Base-by-base conservation (phyloP, 2,888 invertebrate genomes). In the Beris morrisii region DNA sequence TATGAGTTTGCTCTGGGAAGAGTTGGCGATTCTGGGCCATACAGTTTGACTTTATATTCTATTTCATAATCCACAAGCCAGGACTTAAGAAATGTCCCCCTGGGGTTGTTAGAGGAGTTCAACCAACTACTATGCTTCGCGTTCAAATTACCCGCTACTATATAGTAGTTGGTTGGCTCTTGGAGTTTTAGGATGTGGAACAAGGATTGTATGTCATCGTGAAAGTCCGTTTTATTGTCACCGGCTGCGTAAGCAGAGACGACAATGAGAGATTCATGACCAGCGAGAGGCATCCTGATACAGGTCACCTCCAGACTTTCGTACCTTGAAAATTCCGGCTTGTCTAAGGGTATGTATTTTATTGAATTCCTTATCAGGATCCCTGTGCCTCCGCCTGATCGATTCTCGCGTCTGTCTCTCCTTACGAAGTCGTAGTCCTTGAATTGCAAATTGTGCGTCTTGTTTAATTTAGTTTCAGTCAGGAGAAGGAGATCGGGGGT, bases 81-180 rank as follows among this genome's bases (percentile, higher is more conserved):
- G 6, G 9, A 22, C 5, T 46, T 11, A 44, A 67, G 50, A 13
- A 44, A 43, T 48, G 2, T 53, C 11, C 67, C 63, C 4, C 63
- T 55, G 6, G 63, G 54, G 57, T 64, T 67, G 12, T 50, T 54
- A 7, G 5, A 32, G 12, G 43, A 22, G 50, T 67, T 67, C 30
- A 15, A 28, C 64, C 67, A 67, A 2, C 9, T 22, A 4, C 11
- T 46, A 22, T 67, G 67, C 15, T 44, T 45, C 3, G 67, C 64
- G 50, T 64, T 67, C 28, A 64, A 50, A 46, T 67, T 58, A 6
- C 64, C 67, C 11, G 54, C 67, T 22, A 67, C 5, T 11, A 67
- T 13, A 46, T 64, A 64, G 31, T 32, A 58, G 43, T 58, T 64
- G 13, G 46, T 28, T 7, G 22, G n/a, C 6, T 48, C 46, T 5